Base-by-base conservation (phyloP, 2,888 invertebrate genomes). In the Nomada goodeniana region DNA sequence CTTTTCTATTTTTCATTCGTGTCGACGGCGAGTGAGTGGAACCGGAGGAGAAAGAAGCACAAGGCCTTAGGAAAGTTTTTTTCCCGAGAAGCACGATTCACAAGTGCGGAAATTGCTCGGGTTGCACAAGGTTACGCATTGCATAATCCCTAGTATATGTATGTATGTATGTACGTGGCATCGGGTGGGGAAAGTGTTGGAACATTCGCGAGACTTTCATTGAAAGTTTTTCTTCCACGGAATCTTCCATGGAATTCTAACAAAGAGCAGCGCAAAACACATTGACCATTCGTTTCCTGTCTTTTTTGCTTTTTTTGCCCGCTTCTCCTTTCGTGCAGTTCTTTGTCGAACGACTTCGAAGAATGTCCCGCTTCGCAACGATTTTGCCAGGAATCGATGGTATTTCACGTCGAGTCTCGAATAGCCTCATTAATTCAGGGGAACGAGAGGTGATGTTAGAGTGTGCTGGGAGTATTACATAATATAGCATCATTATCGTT, bases 91-190 rank as follows among this genome's bases (percentile, higher is more conserved):
- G 70, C 36, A 55, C 55, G 61, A 72, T 67, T 72, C 71, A 77
- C 84, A 74, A 87, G 81, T 53, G 76, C 88, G 87, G 87, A 87
- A 87, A 87, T 82, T 70, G 69, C 72, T 80, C 73, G 64, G 85
- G 73, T 81, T 74, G 63, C 59, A 60, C 85, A 83, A 88, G 87
- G 85, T 88, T 75, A 69, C 64, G 5, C 15, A 50, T 88, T 88
- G 74, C 85, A 36, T 80, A 85, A 88, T 77, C 26, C 60, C 2
- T 18, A 53, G 50, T 36, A 26, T 52, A 60, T 63, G 50, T 36
- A 26, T 26, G 53, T 0, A 50, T 36, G 29, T 55, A 63, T 63
- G 55, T 15, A 44, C 29, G 53, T 0, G 44, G 67, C 13, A n/a
- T 13, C 44, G 61, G 42, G 81, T n/a, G 59, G 79, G 76, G 83